phyloP scores from a whole-genome alignment of 1,140 invertebrate genomes.

The Euborellia annulipes region DNA sequence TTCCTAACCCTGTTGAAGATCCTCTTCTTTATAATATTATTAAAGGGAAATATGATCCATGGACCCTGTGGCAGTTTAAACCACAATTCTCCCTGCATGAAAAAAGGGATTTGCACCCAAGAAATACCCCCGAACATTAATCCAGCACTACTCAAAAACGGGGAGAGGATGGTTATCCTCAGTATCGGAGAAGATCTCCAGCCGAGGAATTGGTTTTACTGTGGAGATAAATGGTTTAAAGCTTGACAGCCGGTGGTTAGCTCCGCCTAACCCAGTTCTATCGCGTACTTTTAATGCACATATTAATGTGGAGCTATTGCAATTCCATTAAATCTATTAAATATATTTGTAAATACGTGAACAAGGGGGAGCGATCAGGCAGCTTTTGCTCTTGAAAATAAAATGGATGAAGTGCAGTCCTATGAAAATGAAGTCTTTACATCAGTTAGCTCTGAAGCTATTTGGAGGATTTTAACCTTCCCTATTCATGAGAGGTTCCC shows the following conservation, averaged over 20 bases:
- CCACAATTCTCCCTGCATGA: slow-evolving; percentile 22
- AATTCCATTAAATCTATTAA: slow-evolving; percentile 27
- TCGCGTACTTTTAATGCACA: slow-evolving; percentile 21
- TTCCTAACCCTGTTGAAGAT: slow-evolving; percentile 30
- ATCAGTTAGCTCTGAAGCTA: slow-evolving; percentile 25
- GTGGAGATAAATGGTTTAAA: no score
- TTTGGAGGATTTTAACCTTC: slow-evolving; percentile 25
- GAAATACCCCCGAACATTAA: no score
- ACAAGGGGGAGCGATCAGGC: slow-evolving; percentile 25
- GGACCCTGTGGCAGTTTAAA: slow-evolving; percentile 28
- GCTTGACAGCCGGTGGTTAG: slow-evolving; percentile 26
- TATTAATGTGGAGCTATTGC: slow-evolving; percentile 25
- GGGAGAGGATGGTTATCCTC: no score
- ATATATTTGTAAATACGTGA: slow-evolving; percentile 28
- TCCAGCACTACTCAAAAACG: no score
- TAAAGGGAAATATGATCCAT: slow-evolving; percentile 31
- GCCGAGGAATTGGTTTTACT: no score
- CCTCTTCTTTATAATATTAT: slow-evolving; percentile 24
- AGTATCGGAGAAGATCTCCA: no score
- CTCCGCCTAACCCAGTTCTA: slow-evolving; percentile 24
- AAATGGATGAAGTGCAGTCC: slow-evolving; percentile 23
- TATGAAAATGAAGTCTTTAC: slow-evolving; percentile 24
- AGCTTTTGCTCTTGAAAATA: slow-evolving; percentile 13
- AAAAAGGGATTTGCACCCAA: slow-evolving; percentile 14
- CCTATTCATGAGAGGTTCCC: slow-evolving; percentile 24